Percentiles rank a stretch among this genome's conserved stretches.
Evolutionary conservation across 2,113 vertebrate genomes (phyloP).

Genomic region (Pogona vitticeps): DNA sequence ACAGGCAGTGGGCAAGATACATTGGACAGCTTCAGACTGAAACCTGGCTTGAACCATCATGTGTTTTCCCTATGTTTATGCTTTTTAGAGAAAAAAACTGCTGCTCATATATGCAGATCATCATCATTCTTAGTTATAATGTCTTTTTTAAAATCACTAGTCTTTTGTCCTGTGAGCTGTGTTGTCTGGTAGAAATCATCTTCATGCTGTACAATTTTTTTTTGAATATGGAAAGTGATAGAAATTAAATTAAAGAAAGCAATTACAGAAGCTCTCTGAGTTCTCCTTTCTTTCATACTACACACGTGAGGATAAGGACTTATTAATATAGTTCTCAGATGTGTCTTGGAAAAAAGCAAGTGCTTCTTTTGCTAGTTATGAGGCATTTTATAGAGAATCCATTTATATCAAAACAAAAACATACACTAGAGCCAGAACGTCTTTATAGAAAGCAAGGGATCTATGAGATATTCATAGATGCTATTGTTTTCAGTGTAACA

Average conservation of each 20-base stretch:
- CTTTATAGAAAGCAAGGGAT: neutral
- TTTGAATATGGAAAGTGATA: constrained; percentile 52
- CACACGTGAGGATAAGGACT: too few species aligned
- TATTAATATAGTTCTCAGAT: too few species aligned
- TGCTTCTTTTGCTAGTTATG: too few species aligned
- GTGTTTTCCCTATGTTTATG: constrained; percentile 28
- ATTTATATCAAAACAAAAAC: too few species aligned
- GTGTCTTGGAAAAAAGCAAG: too few species aligned
- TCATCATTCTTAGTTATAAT: constrained; percentile 42
- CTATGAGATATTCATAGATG: neutral
- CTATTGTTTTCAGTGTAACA: too few species aligned
- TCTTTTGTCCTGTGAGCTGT: constrained; percentile 18
- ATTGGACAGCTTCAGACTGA: neutral
- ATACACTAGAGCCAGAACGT: neutral
- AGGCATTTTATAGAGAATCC: too few species aligned
- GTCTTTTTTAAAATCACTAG: constrained; percentile 15
- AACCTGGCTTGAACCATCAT: constrained; percentile 41
- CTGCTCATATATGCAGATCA: constrained; percentile 54
- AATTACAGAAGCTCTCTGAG: constrained; percentile 53
- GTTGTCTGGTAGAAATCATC: constrained; percentile 51
- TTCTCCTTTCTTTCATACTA: too few species aligned
- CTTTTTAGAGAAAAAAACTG: constrained; percentile 11
- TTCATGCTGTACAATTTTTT: constrained; percentile 31
- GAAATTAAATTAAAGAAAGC: constrained; percentile 66
- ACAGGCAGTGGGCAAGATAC: neutral